phyloP scores from a whole-genome alignment of 2,888 invertebrate species.

The Anthoptus insignis region DNA sequence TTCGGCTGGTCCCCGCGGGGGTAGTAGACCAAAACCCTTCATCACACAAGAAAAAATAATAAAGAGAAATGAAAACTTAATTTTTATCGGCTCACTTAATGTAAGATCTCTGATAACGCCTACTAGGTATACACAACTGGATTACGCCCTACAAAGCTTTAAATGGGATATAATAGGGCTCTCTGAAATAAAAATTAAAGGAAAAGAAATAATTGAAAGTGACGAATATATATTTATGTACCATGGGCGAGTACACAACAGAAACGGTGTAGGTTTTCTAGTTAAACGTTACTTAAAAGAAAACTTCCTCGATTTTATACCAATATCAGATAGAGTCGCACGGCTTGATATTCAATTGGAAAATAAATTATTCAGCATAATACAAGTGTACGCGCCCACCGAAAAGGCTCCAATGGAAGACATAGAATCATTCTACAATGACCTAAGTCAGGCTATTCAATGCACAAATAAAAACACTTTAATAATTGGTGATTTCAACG shows the following conservation, averaged over 20 bases:
- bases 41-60: neutral
- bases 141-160: neutral
- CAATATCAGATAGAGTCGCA: conserved; percentile 1
- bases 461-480: neutral
- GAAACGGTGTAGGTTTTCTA: conserved; percentile 8
- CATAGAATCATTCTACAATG: conserved; percentile 1
- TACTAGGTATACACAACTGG: neutral
- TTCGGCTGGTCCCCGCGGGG: conserved; percentile 2
- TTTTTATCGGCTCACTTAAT: neutral
- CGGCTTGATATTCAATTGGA: neutral
- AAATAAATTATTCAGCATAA: neutral
- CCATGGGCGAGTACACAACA: neutral
- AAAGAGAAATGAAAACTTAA: too few species aligned
- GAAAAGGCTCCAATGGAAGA: neutral
- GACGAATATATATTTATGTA: conserved; percentile 3
- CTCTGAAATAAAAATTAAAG: neutral
- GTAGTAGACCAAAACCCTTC: conserved; percentile 1
- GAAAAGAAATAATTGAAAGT: conserved; percentile 4
- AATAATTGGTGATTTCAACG: conserved; percentile 15
- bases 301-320: neutral
- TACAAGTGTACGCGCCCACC: conserved; percentile 15
- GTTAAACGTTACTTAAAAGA: neutral
- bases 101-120: neutral
- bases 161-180: neutral
- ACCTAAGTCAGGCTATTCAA: neutral